These are phyloP conservation scores for Hypselothyrea guttata DNA, from an alignment of 2,888 invertebrate genomes.

Conservation along the genomic window DNA sequence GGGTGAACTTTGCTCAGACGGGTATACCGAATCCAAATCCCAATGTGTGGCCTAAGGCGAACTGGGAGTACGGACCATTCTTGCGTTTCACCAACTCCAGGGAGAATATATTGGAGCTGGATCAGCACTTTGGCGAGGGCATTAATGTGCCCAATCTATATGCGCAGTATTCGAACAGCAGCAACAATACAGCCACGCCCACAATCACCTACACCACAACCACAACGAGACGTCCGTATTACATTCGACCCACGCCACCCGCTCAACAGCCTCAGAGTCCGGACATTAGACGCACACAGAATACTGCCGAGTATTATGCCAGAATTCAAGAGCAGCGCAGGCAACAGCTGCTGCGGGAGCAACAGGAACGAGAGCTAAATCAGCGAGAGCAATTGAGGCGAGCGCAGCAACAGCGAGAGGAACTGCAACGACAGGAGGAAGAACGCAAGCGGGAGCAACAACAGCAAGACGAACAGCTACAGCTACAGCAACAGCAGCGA, in stretches of 20 bases:
- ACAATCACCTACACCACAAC: conserved; percentile 20
- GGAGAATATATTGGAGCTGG: conserved; percentile 63
- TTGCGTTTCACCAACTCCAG: conserved; percentile 75
- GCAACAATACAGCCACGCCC: neutral
- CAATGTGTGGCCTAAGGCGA: conserved; percentile 74
- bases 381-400: conserved; percentile 19
- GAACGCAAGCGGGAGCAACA: conserved; percentile 10
- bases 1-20: conserved; percentile 80
- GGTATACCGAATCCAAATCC: conserved; percentile 68
- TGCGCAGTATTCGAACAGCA: conserved; percentile 43
- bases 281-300: neutral
- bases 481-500: conserved; percentile 5
- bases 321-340: conserved; percentile 16
- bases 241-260: neutral
- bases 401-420: conserved; percentile 17
- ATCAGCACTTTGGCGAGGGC: conserved; percentile 80
- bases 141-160: conserved; percentile 74
- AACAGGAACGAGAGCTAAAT: conserved; percentile 23
- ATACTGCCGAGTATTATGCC: conserved; percentile 4
- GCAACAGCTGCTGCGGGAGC: conserved; percentile 10
- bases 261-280: conserved; percentile 13
- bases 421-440: conserved; percentile 4
- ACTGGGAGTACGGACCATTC: conserved; percentile 79
- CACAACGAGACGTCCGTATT: conserved; percentile 28
- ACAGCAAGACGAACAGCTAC: conserved; percentile 19